Base-by-base conservation (phyloP, 2,888 invertebrate species). In the Nezara viridula region DNA sequence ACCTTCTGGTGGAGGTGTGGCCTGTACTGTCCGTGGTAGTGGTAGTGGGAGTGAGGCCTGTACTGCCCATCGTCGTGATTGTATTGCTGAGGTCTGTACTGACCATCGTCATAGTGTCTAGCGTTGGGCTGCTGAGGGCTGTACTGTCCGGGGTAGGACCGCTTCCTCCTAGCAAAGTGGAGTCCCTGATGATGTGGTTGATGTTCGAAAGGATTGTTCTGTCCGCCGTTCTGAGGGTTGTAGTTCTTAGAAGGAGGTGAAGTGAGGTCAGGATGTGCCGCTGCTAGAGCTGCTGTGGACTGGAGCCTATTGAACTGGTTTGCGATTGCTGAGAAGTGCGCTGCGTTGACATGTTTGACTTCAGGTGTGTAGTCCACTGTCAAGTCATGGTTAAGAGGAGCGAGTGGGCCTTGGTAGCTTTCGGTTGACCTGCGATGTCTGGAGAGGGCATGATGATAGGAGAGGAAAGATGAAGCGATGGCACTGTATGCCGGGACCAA, bases 341-440 rank as follows among this genome's bases (percentile, higher is more conserved):
- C 91, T 2, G 93, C 92, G 90, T 93, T 93, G 50, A 93, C 93
- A 89, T 92, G 92, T 85, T 92, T 92, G 14, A 93, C 93, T 91
- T 93, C 93, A 37, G 93, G 92, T 19, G 93, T 93, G 91, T 93
- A 94, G 40, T 86, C 81, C 47, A 93, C 93, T 85, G 91, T 91
- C 89, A 91, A 90, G 85, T 91, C 92, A 21, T 91, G 90, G 40
- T 88, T 89, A 86, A 81, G 86, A n/a, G 86, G 86, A 66, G 86
- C 88, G 37, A 91, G 92, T 93, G 90, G 66, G 2, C 66, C 66
- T 37, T 73, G 32, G 32, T 73, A 73, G 37, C 66, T 32, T 21
- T 73, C 66, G 32, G 66, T 2, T 19, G 66, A 73, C 66, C 66
- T 73, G 21, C 66, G 66, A 89, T 90, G 86, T 91, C 90, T 86